Evolutionary conservation across 2,113 vertebrate species (phyloP), one percentile per base, ranked within the genome.

Genomic region (Cacatua alba): DNA sequence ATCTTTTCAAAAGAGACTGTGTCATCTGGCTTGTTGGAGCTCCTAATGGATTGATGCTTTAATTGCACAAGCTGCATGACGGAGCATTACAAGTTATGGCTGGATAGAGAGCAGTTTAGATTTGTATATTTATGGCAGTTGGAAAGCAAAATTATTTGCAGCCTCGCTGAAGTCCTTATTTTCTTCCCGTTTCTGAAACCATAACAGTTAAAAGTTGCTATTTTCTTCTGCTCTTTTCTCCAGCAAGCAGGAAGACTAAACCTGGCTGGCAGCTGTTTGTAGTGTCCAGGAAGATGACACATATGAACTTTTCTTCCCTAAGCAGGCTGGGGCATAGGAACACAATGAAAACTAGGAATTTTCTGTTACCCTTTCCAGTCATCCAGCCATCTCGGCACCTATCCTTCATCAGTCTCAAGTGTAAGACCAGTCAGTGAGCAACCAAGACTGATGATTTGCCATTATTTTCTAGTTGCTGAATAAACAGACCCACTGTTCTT

Each of bases 361-460:
- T 64, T 17, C 8, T 44, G 31, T 65, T 51, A 44, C 19, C 14
- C 12, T 62, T 49, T 11, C 18, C 39, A 17, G 43, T 35, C n/a
- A 20, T 20, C 24, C 29, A 18, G 39, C 51, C 21, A 18, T 28
- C 60, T 33, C 0, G 0, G 25, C 74, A 23, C 3, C 0, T 4
- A 1, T 11, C 29, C 29, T 31, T 12, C 62, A 51, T 25, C 81
- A 81, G 28, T 48, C 31, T 44, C 57, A 10, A 2, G 4, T 29
- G 69, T 35, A 4, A 41, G 6, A n/a, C 8, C 19, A 10, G 37
- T 20, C 71, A 55, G 52, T 11, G 59, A 82, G 76, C 59, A 17
- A 19, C 28, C 25, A 39, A 16, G 35, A 59, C 31, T 11, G 14
- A 7, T 60, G n/a, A 19, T 33, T 57, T 26, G 17, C 67, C 13